Base-by-base conservation (phyloP, 2,888 invertebrate genomes). In the Polyploca ridens region DNA sequence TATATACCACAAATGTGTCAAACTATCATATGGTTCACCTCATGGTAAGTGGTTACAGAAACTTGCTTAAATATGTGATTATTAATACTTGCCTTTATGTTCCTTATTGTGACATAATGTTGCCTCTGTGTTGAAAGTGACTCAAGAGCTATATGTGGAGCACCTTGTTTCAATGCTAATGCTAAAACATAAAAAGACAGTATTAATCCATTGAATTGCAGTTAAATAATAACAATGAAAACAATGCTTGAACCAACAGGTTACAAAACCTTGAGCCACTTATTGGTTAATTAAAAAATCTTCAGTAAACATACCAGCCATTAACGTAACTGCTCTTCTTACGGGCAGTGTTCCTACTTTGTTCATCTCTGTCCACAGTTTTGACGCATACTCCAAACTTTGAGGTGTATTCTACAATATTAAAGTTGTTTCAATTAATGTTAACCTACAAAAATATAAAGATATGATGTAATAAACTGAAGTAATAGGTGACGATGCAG, bases 111-210 rank as follows among this genome's bases (percentile, higher is more conserved):
- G 6, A 97, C 95, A 78, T 97, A 96, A 74, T 95, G 95, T 64
- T 94, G 94, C 70, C 94, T 95, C 73, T 88, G 89, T 3, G 89
- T 81, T 5, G 95, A 89, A 63, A 96, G 79, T 61, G 97, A 93
- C 90, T 97, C 97, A 38, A 97, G 71, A 0, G 97, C 96, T 58
- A 96, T 84, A 33, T 96, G 95, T 16, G 97, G 96, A 35, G 95
- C 90, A 19, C 95, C 95, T 84, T 97, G 96, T 60, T 96, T 96
- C 41, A 97, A 75, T 5, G 97, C 96, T 63, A 97, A 83, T 11
- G 90, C 95, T 94, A 79, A 3, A 33, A 84, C 16, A 54, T 3
- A 54, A 83, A 63, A 59, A 70, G 44, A 64, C 33, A 63, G 49
- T 63, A 63, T 13, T 27, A 1, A 27, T 27, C 2, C 27, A 1